Percentiles rank a stretch among this genome's conserved stretches.
These are phyloP conservation scores for Listronotus bonariensis DNA, from an alignment of 1,140 invertebrate species.

Conservation along the genomic window DNA sequence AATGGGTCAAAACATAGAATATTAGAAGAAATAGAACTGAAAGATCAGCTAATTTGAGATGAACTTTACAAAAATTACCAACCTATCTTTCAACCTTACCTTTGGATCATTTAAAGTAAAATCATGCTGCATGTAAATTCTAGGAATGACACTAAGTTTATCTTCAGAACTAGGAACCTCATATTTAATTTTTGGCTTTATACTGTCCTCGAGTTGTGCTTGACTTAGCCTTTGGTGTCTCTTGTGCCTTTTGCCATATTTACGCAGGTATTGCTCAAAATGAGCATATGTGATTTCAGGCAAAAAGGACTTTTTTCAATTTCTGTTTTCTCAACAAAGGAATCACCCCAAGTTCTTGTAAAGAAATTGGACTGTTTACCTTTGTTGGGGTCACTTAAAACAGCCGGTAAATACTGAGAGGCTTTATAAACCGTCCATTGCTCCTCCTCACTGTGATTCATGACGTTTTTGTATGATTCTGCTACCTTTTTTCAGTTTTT, in stretches of 20 bases:
- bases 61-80: too few species aligned
- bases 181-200: constrained; percentile 24
- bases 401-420: constrained; percentile 93
- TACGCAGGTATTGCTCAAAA: constrained; percentile 87
- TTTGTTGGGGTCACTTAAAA: constrained; percentile 92
- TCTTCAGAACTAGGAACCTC: constrained; percentile 39
- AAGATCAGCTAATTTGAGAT: too few species aligned
- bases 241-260: constrained; percentile 67
- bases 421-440: constrained; percentile 81
- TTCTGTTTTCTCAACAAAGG: constrained; percentile 81
- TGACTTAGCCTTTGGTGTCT: constrained; percentile 60
- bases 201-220: constrained; percentile 54
- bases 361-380: constrained; percentile 93
- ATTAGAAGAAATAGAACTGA: too few species aligned
- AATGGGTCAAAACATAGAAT: too few species aligned
- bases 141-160: constrained; percentile 67
- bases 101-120: constrained; percentile 81
- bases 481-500: constrained; percentile 8
- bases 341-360: constrained; percentile 97
- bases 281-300: constrained; percentile 80
- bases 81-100: constrained; percentile 61
- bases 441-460: constrained; percentile 52
- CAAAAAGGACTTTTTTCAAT: constrained; percentile 78
- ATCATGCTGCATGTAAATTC: constrained; percentile 83
- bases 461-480: neutral